These are phyloP conservation scores for Sebastiscus albofasciatus DNA, from an alignment of 2,797 vertebrate genomes.

Conservation along the genomic window DNA sequence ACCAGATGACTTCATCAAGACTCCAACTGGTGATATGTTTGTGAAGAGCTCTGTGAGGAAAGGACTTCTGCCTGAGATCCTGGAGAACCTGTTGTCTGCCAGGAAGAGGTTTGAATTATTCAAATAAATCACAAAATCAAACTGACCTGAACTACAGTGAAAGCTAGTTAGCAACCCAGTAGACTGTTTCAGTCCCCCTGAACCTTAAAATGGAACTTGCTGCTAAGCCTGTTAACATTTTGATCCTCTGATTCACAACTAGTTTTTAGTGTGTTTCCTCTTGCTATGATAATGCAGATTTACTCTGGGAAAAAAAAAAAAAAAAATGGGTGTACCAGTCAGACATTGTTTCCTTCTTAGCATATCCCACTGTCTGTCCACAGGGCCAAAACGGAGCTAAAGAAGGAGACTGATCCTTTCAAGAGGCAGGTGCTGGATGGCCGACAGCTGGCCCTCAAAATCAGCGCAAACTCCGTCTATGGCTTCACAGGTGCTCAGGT, in stretches of 20 bases:
- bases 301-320: not conserved
- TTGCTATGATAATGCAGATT: not conserved
- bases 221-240: not conserved
- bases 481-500: conserved; percentile 95
- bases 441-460: conserved; percentile 91
- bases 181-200: not conserved
- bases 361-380: not conserved
- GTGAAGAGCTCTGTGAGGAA: conserved; percentile 90
- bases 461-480: conserved; percentile 95
- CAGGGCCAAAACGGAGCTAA: conserved; percentile 91
- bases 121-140: not conserved
- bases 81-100: conserved; percentile 91
- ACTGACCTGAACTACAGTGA: not conserved
- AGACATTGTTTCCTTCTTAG: fast-evolving
- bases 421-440: conserved; percentile 93
- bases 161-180: not conserved
- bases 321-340: not conserved
- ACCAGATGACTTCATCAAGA: conserved; percentile 90
- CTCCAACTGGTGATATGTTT: conserved; percentile 90
- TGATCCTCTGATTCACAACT: not conserved
- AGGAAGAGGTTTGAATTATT: conserved; percentile 86
- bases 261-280: not conserved
- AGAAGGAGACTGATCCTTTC: conserved; percentile 91
- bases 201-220: not conserved
- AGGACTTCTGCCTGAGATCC: conserved; percentile 92